Conservation (phyloP, 2,888 invertebrate species). For the Atrina japonica region DNA sequence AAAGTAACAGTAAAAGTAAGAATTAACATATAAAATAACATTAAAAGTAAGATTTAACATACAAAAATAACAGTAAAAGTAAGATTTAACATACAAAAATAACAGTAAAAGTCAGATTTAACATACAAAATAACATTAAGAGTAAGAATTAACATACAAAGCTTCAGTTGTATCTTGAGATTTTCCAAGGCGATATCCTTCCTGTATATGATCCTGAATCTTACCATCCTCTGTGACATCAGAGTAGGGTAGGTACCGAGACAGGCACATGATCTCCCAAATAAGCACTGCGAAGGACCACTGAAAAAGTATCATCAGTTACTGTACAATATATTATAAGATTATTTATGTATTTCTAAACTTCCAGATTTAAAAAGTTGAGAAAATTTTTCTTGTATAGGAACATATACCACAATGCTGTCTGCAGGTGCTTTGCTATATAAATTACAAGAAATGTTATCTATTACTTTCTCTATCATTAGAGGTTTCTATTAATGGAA, state of each 20-base stretch:
- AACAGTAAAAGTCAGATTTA: neutral
- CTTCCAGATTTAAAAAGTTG: no score
- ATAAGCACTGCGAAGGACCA: slow-evolving; percentile 82
- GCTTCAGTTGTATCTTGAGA: slow-evolving; percentile 81
- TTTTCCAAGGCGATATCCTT: slow-evolving; percentile 80
- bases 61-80: neutral
- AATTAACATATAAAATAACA: no score
- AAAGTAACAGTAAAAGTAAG: slow-evolving; percentile 57
- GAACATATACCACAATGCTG: no score
- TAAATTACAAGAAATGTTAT: no score
- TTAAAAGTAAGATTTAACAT: neutral
- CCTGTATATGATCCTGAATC: slow-evolving; percentile 76
- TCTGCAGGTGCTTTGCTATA: no score
- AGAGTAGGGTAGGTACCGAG: slow-evolving; percentile 80
- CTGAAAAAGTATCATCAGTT: no score
- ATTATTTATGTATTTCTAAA: no score
- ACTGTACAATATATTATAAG: slow-evolving; percentile 4
- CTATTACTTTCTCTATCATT: no score
- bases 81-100: neutral
- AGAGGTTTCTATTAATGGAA: no score
- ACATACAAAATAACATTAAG: neutral
- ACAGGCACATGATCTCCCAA: slow-evolving; percentile 82
- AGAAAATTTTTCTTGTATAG: no score
- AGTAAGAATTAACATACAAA: slow-evolving; percentile 75
- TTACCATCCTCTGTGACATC: slow-evolving; percentile 79